Percentiles rank a stretch among this genome's conserved stretches.
Evolutionary conservation across 2,888 invertebrate species (phyloP).

Genomic region (Mechanitis mazaeus): DNA sequence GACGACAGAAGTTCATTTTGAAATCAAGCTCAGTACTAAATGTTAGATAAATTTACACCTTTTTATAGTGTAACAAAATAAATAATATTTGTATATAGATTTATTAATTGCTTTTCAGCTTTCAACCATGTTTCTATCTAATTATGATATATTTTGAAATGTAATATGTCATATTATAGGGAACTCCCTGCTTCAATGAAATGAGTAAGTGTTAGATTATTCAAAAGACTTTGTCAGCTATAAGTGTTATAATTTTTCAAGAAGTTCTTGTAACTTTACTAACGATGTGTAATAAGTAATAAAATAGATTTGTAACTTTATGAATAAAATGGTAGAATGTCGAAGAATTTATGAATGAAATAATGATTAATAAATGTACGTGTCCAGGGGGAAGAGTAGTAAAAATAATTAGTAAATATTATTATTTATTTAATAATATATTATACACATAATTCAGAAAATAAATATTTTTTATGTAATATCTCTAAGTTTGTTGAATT

Average conservation of each 20-base stretch:
- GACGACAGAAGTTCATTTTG: constrained; percentile 42
- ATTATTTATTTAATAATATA: too few relatives aligned
- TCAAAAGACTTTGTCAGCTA: background rate
- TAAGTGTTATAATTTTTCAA: background rate
- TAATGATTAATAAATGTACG: too few relatives aligned
- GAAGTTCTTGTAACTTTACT: too few relatives aligned
- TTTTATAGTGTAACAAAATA: constrained; percentile 11
- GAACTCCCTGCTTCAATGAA: constrained; percentile 11
- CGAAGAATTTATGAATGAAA: too few relatives aligned
- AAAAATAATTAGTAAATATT: too few relatives aligned
- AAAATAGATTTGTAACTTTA: too few relatives aligned
- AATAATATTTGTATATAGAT: background rate
- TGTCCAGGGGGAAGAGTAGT: too few relatives aligned
- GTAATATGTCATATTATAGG: background rate
- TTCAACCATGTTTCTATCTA: background rate
- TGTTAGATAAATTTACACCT: background rate
- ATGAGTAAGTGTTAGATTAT: constrained; percentile 2
- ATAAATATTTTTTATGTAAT: too few relatives aligned
- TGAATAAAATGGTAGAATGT: too few relatives aligned
- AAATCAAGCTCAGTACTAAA: constrained; percentile 1
- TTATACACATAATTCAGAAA: too few relatives aligned
- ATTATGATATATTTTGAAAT: background rate
- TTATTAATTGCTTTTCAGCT: background rate
- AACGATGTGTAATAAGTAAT: too few relatives aligned
- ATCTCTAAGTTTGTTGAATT: too few relatives aligned